A percentile compares a stretch with the other conserved stretches of the same genome.
These are phyloP conservation scores for Theretra japonica DNA, from an alignment of 2,888 invertebrate species.

Conservation along the genomic window DNA sequence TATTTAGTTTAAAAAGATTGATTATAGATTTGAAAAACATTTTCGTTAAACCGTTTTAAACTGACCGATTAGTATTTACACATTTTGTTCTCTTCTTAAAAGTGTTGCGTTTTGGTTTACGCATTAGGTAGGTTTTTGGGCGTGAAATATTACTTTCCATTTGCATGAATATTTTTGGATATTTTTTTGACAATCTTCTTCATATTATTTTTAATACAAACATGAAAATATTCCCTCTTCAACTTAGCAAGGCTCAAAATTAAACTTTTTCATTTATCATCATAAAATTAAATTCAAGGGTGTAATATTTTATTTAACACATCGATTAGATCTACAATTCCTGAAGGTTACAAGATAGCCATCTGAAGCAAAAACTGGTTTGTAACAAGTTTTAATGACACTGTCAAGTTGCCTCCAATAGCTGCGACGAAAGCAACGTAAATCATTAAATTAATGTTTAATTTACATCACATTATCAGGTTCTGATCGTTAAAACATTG, in stretches of 20 bases:
- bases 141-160: background rate
- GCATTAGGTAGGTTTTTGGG: background rate
- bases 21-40: background rate
- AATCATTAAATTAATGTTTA: background rate
- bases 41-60: background rate
- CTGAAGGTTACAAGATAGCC: too few relatives aligned
- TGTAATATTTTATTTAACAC: too few relatives aligned
- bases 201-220: background rate
- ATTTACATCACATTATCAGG: background rate
- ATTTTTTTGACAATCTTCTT: too few relatives aligned
- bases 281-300: background rate
- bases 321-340: too few relatives aligned
- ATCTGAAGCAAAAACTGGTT: too few relatives aligned
- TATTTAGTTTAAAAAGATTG: too few relatives aligned
- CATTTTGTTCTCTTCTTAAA: background rate
- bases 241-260: too few relatives aligned
- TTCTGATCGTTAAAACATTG: background rate
- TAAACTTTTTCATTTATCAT: background rate
- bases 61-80: background rate
- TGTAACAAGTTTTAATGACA: background rate
- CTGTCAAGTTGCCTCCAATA: background rate
- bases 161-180: background rate
- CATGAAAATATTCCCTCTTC: too few relatives aligned
- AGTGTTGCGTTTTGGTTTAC: conserved; percentile 25
- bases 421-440: background rate